Percentiles rank a stretch among this genome's conserved stretches.
phyloP scores from a whole-genome alignment of 2,888 invertebrate genomes.

The Agrochola circellaris region DNA sequence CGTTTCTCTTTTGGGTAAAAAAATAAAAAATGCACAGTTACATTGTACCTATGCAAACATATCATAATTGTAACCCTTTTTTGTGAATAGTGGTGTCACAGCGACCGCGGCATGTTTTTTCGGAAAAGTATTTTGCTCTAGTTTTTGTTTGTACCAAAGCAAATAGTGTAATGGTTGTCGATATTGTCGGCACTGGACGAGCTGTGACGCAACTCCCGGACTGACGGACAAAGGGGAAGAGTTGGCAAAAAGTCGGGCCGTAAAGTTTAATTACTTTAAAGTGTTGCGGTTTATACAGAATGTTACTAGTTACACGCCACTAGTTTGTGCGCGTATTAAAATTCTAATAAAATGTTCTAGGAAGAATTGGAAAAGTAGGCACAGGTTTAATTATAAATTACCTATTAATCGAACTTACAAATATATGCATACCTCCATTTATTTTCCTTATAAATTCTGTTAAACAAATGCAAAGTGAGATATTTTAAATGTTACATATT shows the following conservation, averaged over 20 bases:
- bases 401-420: too few species aligned
- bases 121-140: conserved; percentile 77
- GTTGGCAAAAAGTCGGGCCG: conserved; percentile 79
- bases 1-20: conserved; percentile 30
- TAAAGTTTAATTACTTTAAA: conserved; percentile 76
- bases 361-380: background rate
- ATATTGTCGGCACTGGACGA: conserved; percentile 66
- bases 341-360: conserved; percentile 8
- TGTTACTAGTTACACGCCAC: conserved; percentile 61
- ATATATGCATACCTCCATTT: background rate
- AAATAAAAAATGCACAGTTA: conserved; percentile 56
- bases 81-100: conserved; percentile 63
- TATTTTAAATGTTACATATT: background rate
- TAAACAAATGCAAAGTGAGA: background rate
- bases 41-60: conserved; percentile 72
- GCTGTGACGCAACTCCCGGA: conserved; percentile 72
- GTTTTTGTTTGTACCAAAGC: conserved; percentile 80
- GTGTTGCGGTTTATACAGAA: conserved; percentile 72
- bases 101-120: conserved; percentile 68
- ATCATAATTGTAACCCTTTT: conserved; percentile 74
- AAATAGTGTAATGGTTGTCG: conserved; percentile 75
- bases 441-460: background rate
- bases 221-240: conserved; percentile 74
- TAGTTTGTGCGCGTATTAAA: conserved; percentile 15
- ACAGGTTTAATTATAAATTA: background rate